Conservation (phyloP, 2,888 invertebrate species). For the Rhamphomyia laevipes region DNA sequence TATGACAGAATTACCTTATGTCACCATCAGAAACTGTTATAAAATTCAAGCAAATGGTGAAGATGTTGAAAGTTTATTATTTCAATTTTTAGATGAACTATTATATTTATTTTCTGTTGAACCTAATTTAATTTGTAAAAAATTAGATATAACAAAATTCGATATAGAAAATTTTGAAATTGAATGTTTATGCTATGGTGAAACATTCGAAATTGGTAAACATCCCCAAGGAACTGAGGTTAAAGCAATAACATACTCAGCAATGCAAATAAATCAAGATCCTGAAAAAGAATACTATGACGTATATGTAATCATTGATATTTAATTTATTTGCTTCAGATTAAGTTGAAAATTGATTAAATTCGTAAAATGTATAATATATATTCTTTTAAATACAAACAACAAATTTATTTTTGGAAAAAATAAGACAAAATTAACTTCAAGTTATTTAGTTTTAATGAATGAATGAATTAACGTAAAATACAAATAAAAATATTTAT, state of each 20-base stretch:
- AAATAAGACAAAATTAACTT: no score
- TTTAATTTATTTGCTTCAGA: slow-evolving; percentile 40
- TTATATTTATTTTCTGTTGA: slow-evolving; percentile 88
- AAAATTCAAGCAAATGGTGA: slow-evolving; percentile 81
- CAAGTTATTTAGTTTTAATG: no score
- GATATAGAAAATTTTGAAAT: slow-evolving; percentile 72
- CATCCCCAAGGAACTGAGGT: slow-evolving; percentile 98
- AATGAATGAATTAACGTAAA: no score
- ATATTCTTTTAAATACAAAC: no score
- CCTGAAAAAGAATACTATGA: slow-evolving; percentile 62
- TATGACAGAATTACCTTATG: slow-evolving; percentile 83
- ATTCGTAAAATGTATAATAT: no score
- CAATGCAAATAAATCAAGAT: slow-evolving; percentile 84
- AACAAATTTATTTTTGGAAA: no score
- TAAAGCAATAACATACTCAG: slow-evolving; percentile 98
- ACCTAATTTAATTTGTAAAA: slow-evolving; percentile 76
- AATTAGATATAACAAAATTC: slow-evolving; percentile 78
- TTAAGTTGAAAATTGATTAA: no score
- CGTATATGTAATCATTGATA: slow-evolving; percentile 96
- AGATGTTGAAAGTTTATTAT: slow-evolving; percentile 79
- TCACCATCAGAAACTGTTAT: slow-evolving; percentile 66
- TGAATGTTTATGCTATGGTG: slow-evolving; percentile 75
- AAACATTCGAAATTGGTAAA: slow-evolving; percentile 81
- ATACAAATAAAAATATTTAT: no score
- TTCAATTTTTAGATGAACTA: slow-evolving; percentile 88